Evolutionary conservation across 2,888 invertebrate species (phyloP).

Genomic region (Caenorhabditis becei): DNA sequence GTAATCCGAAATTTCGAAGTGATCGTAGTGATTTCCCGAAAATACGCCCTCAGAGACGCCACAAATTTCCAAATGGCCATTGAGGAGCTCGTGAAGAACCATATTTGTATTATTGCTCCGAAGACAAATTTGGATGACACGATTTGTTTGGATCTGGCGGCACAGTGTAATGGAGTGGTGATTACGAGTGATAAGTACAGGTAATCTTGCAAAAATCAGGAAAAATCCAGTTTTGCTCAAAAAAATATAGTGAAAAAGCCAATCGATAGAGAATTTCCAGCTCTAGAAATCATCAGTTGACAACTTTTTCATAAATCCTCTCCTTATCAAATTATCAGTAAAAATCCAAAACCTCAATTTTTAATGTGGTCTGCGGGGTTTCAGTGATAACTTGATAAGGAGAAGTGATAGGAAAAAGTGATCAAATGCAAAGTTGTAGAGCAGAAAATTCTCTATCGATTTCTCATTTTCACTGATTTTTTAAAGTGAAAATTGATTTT

Average conservation of each 20-base stretch:
- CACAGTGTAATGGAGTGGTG: conserved; percentile 52
- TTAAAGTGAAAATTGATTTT: no score
- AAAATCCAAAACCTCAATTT: no score
- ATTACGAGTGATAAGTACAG: conserved; percentile 34
- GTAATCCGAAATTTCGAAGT: conserved; percentile 37
- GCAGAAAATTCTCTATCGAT: no score
- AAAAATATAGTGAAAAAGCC: no score
- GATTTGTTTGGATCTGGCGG: conserved; percentile 44
- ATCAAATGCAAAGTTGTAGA: no score
- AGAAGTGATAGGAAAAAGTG: no score
- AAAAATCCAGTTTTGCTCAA: no score
- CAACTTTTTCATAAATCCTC: no score
- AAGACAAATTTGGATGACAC: conserved; percentile 46
- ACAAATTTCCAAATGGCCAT: conserved; percentile 48
- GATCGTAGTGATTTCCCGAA: conserved; percentile 41
- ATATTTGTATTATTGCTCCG: conserved; percentile 16
- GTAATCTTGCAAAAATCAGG: neutral
- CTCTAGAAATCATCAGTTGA: neutral
- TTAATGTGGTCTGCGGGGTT: no score
- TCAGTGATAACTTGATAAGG: no score
- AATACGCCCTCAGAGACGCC: conserved; percentile 16
- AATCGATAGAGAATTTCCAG: neutral
- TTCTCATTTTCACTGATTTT: no score
- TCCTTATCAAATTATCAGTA: no score
- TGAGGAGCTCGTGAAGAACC: conserved; percentile 30